These are phyloP conservation scores for Avahi laniger DNA, from an alignment of 2,797 vertebrate species.

Conservation along the genomic window DNA sequence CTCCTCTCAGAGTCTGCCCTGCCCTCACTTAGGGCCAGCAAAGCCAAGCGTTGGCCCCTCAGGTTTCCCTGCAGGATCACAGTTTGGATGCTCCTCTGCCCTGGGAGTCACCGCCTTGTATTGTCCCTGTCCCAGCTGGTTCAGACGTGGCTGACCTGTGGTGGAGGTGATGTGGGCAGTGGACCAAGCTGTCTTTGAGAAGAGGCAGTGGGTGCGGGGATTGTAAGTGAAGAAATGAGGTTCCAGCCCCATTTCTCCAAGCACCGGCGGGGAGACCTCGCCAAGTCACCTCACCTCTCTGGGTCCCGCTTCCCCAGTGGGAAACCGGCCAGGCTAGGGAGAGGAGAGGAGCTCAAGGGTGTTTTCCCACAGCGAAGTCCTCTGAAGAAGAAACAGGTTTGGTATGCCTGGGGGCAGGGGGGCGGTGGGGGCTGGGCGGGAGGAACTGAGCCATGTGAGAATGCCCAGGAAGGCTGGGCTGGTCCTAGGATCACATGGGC, in stretches of 20 bases:
- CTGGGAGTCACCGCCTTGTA: too few species aligned
- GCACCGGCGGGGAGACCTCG: background rate
- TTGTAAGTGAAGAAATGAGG: background rate
- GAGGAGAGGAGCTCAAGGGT: background rate
- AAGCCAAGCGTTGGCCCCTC: too few species aligned
- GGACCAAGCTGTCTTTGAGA: background rate
- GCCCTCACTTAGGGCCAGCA: background rate
- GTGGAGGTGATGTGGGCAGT: background rate
- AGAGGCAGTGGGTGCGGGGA: fast-evolving
- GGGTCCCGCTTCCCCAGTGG: background rate
- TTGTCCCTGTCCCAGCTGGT: background rate
- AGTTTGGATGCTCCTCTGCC: background rate
- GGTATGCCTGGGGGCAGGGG: background rate
- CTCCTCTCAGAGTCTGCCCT: background rate
- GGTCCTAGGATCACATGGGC: fast-evolving
- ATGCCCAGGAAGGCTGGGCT: background rate
- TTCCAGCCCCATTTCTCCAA: background rate
- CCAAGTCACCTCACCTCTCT: background rate
- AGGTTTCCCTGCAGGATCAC: background rate
- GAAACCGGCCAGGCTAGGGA: background rate
- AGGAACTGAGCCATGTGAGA: fast-evolving
- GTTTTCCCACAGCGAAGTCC: background rate
- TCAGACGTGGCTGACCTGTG: background rate
- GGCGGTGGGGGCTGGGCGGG: too few species aligned
- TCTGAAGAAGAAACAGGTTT: background rate